A percentile compares a stretch with the other conserved stretches of the same genome.
phyloP scores from a whole-genome alignment of 2,113 vertebrate species.

The Siniperca chuatsi region DNA sequence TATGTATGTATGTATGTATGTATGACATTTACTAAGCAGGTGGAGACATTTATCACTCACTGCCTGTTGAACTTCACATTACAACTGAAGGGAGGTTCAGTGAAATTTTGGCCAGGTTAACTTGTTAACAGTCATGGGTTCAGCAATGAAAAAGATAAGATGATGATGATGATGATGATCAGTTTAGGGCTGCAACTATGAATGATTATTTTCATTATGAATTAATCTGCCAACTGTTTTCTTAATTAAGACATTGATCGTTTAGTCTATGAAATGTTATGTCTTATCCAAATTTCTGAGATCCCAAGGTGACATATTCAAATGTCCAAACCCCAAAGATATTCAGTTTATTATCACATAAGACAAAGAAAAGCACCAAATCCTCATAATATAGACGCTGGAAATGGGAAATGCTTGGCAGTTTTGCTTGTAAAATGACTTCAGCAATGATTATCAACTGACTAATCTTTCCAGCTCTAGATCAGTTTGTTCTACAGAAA shows the following conservation, averaged over 20 bases:
- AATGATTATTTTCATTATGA: too few relatives aligned
- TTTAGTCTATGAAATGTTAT: background rate
- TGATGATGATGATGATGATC: too few relatives aligned
- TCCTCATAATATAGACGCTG: background rate
- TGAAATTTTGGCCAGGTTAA: background rate
- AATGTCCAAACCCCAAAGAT: background rate
- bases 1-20: conserved; percentile 5
- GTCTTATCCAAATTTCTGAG: background rate
- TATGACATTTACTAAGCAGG: background rate
- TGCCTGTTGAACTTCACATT: background rate
- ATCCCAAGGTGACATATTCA: background rate
- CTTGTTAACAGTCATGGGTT: background rate
- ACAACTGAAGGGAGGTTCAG: background rate
- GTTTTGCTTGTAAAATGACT: too few relatives aligned
- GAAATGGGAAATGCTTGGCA: too few relatives aligned
- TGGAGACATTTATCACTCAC: background rate
- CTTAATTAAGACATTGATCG: background rate
- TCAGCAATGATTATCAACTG: too few relatives aligned
- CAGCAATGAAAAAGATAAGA: background rate
- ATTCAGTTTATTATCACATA: background rate
- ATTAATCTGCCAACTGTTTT: background rate
- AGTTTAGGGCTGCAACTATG: too few relatives aligned
- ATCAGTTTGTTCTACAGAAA: background rate
- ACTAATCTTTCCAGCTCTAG: background rate
- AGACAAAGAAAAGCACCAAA: background rate